A percentile compares a stretch with the other conserved stretches of the same genome.
These are phyloP conservation scores for Dipodomys ordii DNA, from an alignment of 2,113 vertebrate species.

Conservation along the genomic window DNA sequence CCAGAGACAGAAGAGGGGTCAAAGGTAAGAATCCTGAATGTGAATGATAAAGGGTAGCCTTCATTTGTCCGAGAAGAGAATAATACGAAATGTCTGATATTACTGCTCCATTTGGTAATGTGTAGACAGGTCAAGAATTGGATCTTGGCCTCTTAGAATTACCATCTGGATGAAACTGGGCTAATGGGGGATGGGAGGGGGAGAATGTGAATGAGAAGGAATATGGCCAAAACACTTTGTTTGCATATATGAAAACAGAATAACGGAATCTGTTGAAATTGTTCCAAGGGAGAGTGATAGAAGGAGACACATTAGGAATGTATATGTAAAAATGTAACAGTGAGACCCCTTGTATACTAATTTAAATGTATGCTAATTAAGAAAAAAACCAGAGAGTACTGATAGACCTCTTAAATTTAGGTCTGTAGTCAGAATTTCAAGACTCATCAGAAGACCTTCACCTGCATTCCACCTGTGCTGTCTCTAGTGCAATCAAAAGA, in stretches of 20 bases:
- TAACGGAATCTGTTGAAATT: too few relatives aligned
- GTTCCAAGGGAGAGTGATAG: too few relatives aligned
- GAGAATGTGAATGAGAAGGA: too few relatives aligned
- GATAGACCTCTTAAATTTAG: neutral
- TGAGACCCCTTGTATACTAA: neutral
- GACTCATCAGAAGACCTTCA: neutral
- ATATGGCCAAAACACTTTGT: too few relatives aligned
- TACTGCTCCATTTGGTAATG: neutral
- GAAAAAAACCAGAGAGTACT: neutral
- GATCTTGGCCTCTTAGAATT: neutral
- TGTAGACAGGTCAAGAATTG: neutral
- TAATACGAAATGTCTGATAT: neutral
- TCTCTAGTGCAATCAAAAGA: neutral
- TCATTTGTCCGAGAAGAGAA: slow-evolving; percentile 16
- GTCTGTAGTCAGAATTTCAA: neutral
- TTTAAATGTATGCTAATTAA: neutral
- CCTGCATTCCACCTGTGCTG: neutral
- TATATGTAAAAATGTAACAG: too few relatives aligned
- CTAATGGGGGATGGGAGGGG: too few relatives aligned
- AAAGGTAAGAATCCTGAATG: neutral
- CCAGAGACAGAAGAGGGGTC: neutral
- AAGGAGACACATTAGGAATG: too few relatives aligned
- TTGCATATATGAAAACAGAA: too few relatives aligned
- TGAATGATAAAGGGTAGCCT: slow-evolving; percentile 2
- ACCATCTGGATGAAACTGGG: too few relatives aligned